Evolutionary conservation across 2,888 invertebrate species (phyloP), one percentile per base, ranked within the genome.

Genomic region (Saturnia japonica): DNA sequence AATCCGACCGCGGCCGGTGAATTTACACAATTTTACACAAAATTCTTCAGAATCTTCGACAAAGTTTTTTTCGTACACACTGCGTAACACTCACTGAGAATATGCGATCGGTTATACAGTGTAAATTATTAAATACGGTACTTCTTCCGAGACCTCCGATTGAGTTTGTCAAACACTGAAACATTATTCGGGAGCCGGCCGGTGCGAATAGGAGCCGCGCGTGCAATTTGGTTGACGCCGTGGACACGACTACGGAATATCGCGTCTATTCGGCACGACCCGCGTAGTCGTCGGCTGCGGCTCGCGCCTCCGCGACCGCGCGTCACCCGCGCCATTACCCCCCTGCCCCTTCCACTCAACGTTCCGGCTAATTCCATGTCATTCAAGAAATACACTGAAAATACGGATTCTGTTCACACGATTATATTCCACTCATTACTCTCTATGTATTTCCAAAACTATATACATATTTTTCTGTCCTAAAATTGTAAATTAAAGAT

Each of bases 11-110:
- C 85, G 82, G 88, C 92, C 91, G 91, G 90, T 85, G 90, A 89
- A 89, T 91, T 47, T 92, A 92, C 94, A 93, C 93, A 93, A 92
- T 91, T 91, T 91, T 90, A 90, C 93, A 92, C 93, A 91, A 93
- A 90, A 93, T 91, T 93, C 91, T 94, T 94, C 91, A 94, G 91
- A 94, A 94, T 94, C 93, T 93, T 90, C 93, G 93, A 92, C 89
- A 90, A 94, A 94, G 94, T 94, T 94, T 94, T 94, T 94, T 94
- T 84, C 94, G 90, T 90, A 94, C 94, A 91, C 94, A 94, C 93
- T 94, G 94, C 88, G 94, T 93, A 88, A 94, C 94, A 94, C 93
- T 92, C 94, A 94, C 94, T 94, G 92, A 93, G 89, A 93, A 93
- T 93, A 92, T 93, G 93, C 91, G 90, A 87, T 89, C 90, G 89